Base-by-base conservation (phyloP, 2,797 vertebrate genomes). In the Todus mexicanus region DNA sequence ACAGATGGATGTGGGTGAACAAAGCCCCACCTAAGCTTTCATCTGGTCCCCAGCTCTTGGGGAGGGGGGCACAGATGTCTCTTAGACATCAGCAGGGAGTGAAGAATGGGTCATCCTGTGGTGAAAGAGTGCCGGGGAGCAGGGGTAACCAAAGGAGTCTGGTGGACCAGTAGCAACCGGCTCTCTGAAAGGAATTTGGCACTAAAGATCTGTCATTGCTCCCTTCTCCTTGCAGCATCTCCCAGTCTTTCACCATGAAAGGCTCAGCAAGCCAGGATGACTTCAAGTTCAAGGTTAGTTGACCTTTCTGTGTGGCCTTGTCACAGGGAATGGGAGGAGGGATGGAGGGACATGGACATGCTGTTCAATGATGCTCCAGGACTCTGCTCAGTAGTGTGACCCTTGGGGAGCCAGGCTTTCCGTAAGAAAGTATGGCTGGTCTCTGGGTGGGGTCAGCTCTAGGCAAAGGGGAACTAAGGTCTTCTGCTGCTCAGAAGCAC, bases 221-320 rank as follows among this genome's bases (percentile, higher is more conserved):
- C 57, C 26, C 66, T 68, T 89, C 64, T 76, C 42, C 71, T 89
- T 92, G 33, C 95, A 99, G 99, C 85, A 96, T 98, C 54, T 98
- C 98, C 50, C 98, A 98, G 89, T 97, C 98, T 21, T 98, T 98
- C 75, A 98, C 98, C 74, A 98, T 99, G 98, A 99, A 99, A 96
- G 98, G 98, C 48, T 99, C 99, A 66, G 98, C 98, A 93, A 99
- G 99, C 97, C 99, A 99, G 48, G 99, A 99, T 78, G 99, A 99
- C 94, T 99, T 99, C 98, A 99, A 99, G 95, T 96, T 98, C 66
- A 99, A 99, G 98, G 99, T 99, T 97, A 95, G 88, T 74, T 73
- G 59, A 14, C 15, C 22, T 78, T 88, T 57, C 59, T 79, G 40
- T 45, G 22, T 68, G n/a, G 29, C 9, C 13, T 6, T 4, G 2